Percentiles rank a stretch among this genome's conserved stretches.
These are phyloP conservation scores for Diarsia rubi DNA, from an alignment of 2,888 invertebrate genomes.

Conservation along the genomic window DNA sequence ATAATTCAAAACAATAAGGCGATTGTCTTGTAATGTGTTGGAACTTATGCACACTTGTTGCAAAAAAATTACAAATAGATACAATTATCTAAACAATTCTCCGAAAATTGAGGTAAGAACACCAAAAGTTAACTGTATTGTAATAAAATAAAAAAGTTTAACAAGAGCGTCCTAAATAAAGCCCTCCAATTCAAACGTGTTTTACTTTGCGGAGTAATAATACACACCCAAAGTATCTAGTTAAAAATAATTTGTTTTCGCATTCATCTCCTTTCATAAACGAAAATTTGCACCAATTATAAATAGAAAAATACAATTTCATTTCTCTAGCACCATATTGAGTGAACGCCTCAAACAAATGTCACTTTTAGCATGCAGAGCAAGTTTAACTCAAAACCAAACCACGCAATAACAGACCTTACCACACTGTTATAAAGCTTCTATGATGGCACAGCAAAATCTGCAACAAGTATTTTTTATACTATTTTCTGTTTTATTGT, in stretches of 20 bases:
- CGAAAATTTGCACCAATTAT: conserved; percentile 85
- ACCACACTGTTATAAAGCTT: conserved; percentile 43
- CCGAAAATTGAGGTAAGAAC: background rate
- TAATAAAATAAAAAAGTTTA: background rate
- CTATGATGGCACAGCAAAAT: conserved; percentile 29
- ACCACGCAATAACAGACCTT: conserved; percentile 63
- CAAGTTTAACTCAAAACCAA: conserved; percentile 50
- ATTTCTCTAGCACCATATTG: conserved; percentile 85
- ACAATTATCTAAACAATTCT: fast-evolving
- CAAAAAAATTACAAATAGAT: background rate
- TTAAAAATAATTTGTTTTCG: conserved; percentile 74
- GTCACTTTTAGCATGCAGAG: conserved; percentile 76
- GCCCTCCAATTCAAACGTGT: background rate
- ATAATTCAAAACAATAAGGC: background rate
- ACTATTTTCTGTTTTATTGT: conserved; percentile 87
- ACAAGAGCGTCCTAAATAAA: background rate
- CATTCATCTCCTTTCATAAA: conserved; percentile 68
- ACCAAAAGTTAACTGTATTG: background rate
- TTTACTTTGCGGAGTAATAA: conserved; percentile 56
- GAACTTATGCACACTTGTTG: background rate
- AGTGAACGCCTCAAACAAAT: conserved; percentile 89
- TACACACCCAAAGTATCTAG: conserved; percentile 62
- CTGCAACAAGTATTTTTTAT: conserved; percentile 82
- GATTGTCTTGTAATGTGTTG: background rate
- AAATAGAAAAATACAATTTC: conserved; percentile 87